A percentile compares a stretch with the other conserved stretches of the same genome.
Evolutionary conservation across 1,140 invertebrate species (phyloP).

Genomic region (Hermetia illucens): DNA sequence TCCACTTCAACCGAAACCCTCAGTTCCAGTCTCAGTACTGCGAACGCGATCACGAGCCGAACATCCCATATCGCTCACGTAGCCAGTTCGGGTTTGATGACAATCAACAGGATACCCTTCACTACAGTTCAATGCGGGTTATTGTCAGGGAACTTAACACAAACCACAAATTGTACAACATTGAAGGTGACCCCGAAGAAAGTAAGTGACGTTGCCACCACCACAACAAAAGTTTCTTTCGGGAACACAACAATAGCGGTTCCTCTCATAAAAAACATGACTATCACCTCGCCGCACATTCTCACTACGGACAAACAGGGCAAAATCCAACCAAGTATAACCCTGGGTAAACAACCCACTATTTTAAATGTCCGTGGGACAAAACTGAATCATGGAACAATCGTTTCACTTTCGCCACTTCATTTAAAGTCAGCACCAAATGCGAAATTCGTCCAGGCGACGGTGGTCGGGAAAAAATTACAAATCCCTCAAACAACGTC

Average conservation of each 20-base stretch:
- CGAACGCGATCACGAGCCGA: too few relatives aligned
- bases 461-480: constrained; percentile 23
- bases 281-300: constrained; percentile 8
- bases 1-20: too few relatives aligned
- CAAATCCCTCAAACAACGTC: constrained; percentile 17
- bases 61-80: neutral
- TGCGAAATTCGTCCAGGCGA: constrained; percentile 23
- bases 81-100: neutral
- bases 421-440: constrained; percentile 21
- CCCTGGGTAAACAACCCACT: constrained; percentile 7
- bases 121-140: neutral
- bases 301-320: constrained; percentile 10
- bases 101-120: neutral
- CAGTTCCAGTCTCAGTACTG: too few relatives aligned
- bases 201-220: constrained; percentile 21
- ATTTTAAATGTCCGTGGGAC: constrained; percentile 12
- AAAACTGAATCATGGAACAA: constrained; percentile 19
- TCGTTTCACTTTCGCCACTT: constrained; percentile 22
- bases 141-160: neutral
- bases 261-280: constrained; percentile 37
- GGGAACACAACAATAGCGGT: constrained; percentile 45
- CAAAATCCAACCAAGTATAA: constrained; percentile 8
- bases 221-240: constrained; percentile 32
- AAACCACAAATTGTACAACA: constrained; percentile 18
- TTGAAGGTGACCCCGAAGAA: constrained; percentile 23